A percentile compares a stretch with the other conserved stretches of the same genome.
Evolutionary conservation across 2,888 invertebrate genomes (phyloP).

Genomic region (Latrodectus hesperus): DNA sequence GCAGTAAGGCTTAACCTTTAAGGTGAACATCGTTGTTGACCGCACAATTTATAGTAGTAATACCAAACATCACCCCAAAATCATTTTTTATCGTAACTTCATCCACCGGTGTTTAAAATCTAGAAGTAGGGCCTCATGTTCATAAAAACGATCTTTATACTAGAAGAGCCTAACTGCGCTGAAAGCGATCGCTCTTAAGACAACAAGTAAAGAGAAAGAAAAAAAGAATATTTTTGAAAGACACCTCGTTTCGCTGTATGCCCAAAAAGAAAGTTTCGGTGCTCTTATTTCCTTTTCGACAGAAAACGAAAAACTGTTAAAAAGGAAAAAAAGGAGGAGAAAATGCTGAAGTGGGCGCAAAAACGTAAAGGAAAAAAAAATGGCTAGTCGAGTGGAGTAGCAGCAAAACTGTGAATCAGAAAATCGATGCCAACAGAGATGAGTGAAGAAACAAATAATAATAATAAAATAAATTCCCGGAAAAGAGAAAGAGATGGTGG

Average conservation of each 20-base stretch:
- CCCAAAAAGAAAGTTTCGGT: neutral
- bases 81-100: neutral
- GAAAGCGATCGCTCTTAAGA: neutral
- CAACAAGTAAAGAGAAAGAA: neutral
- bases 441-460: constrained; percentile 15
- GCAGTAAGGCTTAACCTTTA: no score
- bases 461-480: constrained; percentile 26
- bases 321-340: neutral
- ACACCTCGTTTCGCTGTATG: neutral
- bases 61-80: neutral
- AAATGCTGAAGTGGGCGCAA: constrained; percentile 3
- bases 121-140: neutral
- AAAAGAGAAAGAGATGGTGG: constrained; percentile 4
- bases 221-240: neutral
- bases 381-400: neutral
- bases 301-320: neutral
- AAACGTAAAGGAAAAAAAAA: constrained; percentile 1
- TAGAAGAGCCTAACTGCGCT: neutral
- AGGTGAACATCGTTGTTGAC: neutral
- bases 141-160: neutral
- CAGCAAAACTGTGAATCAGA: constrained; percentile 13
- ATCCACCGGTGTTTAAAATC: neutral
- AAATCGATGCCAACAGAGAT: constrained; percentile 31
- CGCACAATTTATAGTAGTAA: constrained; percentile 25
- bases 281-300: neutral